Conservation (phyloP, 35 echinoderm and acorn worm species). For the Lytechinus pictus region DNA sequence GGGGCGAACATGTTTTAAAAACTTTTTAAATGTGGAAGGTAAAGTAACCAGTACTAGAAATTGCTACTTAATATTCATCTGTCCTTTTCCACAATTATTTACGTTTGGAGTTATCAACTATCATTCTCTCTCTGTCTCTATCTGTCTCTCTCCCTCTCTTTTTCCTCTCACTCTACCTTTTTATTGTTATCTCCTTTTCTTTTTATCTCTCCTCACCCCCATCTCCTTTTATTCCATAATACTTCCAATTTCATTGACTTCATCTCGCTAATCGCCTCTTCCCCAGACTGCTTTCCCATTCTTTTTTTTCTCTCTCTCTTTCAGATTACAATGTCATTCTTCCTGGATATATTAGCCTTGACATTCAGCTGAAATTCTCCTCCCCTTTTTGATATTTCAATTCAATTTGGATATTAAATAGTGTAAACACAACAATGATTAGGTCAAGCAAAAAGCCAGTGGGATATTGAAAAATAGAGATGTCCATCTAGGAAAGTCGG, state of each 20-base stretch:
- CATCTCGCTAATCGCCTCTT: neutral
- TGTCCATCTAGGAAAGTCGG: neutral
- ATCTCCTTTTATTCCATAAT: neutral
- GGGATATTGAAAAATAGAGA: neutral
- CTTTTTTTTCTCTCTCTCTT: neutral
- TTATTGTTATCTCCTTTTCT: neutral
- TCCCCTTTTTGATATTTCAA: conserved; percentile 3
- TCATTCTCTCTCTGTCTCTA: neutral
- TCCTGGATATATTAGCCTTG: neutral
- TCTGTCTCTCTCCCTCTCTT: neutral
- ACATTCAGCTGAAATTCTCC: conserved; percentile 11
- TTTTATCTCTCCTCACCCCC: neutral
- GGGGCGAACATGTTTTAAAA: too few species aligned
- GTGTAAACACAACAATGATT: conserved; percentile 13
- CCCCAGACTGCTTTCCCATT: neutral
- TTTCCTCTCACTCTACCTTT: neutral
- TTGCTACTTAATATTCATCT: neutral
- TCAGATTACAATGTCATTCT: neutral
- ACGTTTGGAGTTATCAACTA: too few species aligned
- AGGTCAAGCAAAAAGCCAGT: neutral
- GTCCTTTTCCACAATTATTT: neutral
- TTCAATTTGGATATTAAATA: conserved; percentile 7
- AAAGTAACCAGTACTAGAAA: too few species aligned
- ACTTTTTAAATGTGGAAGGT: too few species aligned
- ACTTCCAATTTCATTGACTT: neutral